Evolutionary conservation across 2,113 vertebrate genomes (phyloP).

Genomic region (Dendrocopos noguchii): DNA sequence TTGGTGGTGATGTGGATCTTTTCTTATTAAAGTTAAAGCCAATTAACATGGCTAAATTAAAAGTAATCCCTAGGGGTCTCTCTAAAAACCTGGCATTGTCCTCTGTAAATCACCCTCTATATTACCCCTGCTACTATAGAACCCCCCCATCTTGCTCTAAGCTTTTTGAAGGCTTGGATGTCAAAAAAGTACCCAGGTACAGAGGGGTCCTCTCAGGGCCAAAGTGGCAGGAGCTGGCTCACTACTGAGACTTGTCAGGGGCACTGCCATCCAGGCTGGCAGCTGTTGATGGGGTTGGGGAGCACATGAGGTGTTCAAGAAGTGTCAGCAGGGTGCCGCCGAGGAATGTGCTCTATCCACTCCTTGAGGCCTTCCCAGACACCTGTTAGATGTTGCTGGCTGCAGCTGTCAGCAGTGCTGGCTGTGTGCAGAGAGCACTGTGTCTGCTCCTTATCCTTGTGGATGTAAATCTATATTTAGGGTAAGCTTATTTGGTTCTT

Average conservation of each 20-base stretch:
- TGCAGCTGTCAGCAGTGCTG: not conserved
- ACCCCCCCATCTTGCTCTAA: not conserved
- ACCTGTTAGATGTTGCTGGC: not conserved
- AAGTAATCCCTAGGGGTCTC: not conserved
- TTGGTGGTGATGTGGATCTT: not conserved
- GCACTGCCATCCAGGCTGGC: not conserved
- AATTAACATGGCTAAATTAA: not conserved
- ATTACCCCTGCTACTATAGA: not conserved
- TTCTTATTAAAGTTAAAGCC: too few relatives aligned
- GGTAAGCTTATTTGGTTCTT: not conserved
- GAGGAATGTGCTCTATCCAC: too few relatives aligned
- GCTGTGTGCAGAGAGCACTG: not conserved
- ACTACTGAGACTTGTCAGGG: not conserved
- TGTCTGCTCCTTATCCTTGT: not conserved
- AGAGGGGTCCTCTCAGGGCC: not conserved
- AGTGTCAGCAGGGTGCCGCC: accelerated
- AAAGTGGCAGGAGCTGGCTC: not conserved
- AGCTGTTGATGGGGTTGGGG: not conserved
- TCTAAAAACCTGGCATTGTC: not conserved
- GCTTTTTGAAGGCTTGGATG: not conserved
- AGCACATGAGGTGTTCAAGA: accelerated
- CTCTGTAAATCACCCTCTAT: not conserved
- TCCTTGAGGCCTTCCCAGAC: not conserved
- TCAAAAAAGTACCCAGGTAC: not conserved
- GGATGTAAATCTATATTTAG: not conserved